Base-by-base conservation (phyloP, 2,113 vertebrate species). In the Lampris megalopsis region DNA sequence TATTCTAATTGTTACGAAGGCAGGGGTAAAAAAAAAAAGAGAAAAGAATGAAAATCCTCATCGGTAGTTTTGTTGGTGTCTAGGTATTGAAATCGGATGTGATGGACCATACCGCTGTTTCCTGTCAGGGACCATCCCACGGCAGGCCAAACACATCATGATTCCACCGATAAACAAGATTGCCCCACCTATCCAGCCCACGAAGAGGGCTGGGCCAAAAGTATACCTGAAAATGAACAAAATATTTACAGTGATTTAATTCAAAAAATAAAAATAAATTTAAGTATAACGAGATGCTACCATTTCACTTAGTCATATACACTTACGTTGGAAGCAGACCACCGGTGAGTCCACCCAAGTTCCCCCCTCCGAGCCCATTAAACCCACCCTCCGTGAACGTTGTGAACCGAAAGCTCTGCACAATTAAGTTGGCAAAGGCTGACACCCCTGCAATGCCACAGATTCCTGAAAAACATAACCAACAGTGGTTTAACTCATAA, bases 361-460 rank as follows among this genome's bases (percentile, higher is more conserved):
- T 75, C 0, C 4, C 93, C 73, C 82, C 75, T 63, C 79, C 75
- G 1, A 43, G 52, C 5, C 5, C 24, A 0, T 37, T 62, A 9
- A 53, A 64, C 5, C 69, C 88, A 2, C 77, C 54, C 0, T 92
- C 87, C 0, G 94, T 89, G 2, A 86, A 93, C 0, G 94, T 94
- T 54, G 95, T 95, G 93, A 96, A 95, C 84, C 93, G 95, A 86
- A 97, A 98, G 83, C 96, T 96, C 71, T 96, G 96, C 70, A 98
- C 96, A 54, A 98, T 93, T 94, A 97, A 95, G 90, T 98, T 97
- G 65, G 96, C 97, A 79, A 97, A 97, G 74, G 97, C 94, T 0
- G 97, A 97, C 65, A 97, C 96, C 0, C 97, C 97, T 0, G 95
- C 94, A 13, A 97, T 96, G 40, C 93, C 94, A 81, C 96, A 97